Evolutionary conservation across 1,140 invertebrate genomes (phyloP).

Genomic region (Neuroterus valhalla): DNA sequence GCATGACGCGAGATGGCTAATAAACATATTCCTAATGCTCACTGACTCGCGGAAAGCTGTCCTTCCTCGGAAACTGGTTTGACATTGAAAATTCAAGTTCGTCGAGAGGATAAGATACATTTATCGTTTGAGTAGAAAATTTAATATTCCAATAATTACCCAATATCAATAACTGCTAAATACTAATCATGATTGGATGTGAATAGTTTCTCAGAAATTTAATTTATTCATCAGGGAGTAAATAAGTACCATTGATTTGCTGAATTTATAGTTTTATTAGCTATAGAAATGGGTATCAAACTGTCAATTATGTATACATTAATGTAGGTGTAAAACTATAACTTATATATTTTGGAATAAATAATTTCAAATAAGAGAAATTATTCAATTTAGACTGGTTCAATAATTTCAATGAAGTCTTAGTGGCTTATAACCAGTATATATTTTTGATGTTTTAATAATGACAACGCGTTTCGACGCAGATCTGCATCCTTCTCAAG

Average conservation of each 20-base stretch:
- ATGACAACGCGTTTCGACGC: too few relatives aligned
- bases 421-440: too few relatives aligned
- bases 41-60: neutral
- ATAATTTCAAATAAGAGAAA: too few relatives aligned
- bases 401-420: too few relatives aligned
- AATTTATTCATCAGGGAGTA: slow-evolving; percentile 1
- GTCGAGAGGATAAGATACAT: neutral
- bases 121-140: neutral
- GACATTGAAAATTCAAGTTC: slow-evolving; percentile 20
- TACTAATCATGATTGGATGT: neutral
- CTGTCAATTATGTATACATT: neutral
- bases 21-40: slow-evolving; percentile 8
- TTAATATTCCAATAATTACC: neutral
- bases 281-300: neutral
- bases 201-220: too few relatives aligned
- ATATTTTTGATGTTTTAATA: too few relatives aligned
- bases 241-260: slow-evolving; percentile 1
- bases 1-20: slow-evolving; percentile 6
- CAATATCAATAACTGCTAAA: neutral
- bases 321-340: neutral
- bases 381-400: too few relatives aligned
- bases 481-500: too few relatives aligned
- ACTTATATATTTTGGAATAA: neutral
- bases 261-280: neutral
- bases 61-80: slow-evolving; percentile 12